Percentiles rank a stretch among this genome's conserved stretches.
These are phyloP conservation scores for Spilosoma lubricipeda DNA, from an alignment of 2,888 invertebrate species.

Conservation along the genomic window DNA sequence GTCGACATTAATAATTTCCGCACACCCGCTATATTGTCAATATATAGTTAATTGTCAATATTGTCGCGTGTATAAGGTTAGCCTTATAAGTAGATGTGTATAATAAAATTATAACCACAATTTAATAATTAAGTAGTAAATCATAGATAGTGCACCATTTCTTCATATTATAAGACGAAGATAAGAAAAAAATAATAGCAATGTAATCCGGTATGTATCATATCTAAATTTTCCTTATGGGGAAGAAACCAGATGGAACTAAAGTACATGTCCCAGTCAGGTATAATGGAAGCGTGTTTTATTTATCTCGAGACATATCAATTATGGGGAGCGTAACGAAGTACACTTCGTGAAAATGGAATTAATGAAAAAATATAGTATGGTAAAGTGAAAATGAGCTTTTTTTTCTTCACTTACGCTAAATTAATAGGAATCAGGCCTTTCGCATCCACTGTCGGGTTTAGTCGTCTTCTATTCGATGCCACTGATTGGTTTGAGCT, in stretches of 20 bases:
- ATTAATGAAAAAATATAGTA: not conserved
- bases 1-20: too few relatives aligned
- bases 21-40: too few relatives aligned
- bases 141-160: not conserved
- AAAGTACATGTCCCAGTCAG: constrained; percentile 40
- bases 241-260: constrained; percentile 40
- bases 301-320: constrained; percentile 36
- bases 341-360: not conserved
- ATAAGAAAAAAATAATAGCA: constrained; percentile 16
- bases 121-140: not conserved
- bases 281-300: constrained; percentile 29
- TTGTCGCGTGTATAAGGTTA: too few relatives aligned
- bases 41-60: too few relatives aligned
- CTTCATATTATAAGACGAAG: not conserved
- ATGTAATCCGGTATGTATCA: constrained; percentile 20
- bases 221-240: constrained; percentile 37
- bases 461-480: too few relatives aligned
- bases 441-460: too few relatives aligned
- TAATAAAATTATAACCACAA: not conserved
- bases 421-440: not conserved
- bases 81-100: not conserved
- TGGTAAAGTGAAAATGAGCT: not conserved
- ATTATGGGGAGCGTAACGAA: constrained; percentile 14
- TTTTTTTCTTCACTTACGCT: not conserved
- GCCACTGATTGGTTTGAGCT: too few relatives aligned